These are phyloP conservation scores for Drosophila teissieri DNA, from an alignment of 1,140 invertebrate genomes.

Conservation along the genomic window DNA sequence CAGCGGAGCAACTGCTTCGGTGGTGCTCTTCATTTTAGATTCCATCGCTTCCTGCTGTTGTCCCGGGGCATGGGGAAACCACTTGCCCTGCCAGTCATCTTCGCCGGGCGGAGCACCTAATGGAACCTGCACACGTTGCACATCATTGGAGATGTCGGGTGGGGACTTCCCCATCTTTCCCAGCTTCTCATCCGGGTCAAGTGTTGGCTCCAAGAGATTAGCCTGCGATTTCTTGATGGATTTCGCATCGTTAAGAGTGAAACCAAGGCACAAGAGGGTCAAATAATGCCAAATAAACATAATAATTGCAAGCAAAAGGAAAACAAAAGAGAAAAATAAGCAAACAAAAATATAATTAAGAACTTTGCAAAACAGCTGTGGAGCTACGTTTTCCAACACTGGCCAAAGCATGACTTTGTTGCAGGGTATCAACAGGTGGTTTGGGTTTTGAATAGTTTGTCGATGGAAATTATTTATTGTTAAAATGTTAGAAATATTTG, in stretches of 20 bases:
- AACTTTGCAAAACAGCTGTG: constrained; percentile 54
- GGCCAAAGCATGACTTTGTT: constrained; percentile 3
- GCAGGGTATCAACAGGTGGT: constrained; percentile 19
- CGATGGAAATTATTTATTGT: neutral
- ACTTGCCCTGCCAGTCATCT: constrained; percentile 16
- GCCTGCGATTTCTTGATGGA: constrained; percentile 64
- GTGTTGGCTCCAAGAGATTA: constrained; percentile 27
- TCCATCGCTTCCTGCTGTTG: constrained; percentile 9
- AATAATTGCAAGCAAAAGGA: constrained; percentile 42
- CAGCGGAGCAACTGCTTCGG: neutral
- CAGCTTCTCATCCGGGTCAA: constrained; percentile 31
- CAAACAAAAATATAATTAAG: constrained; percentile 45
- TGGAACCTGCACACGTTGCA: constrained; percentile 39
- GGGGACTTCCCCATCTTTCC: constrained; percentile 41
- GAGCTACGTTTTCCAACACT: constrained; percentile 52
- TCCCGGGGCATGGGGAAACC: constrained; percentile 60
- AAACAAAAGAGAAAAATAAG: constrained; percentile 51
- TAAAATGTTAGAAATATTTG: neutral
- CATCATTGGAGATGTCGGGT: constrained; percentile 9
- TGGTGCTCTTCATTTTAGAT: neutral
- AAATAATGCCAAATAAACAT: constrained; percentile 19
- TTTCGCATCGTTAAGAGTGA: constrained; percentile 37
- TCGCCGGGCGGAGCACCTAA: constrained; percentile 11
- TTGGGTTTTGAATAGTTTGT: neutral
- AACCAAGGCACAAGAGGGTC: constrained; percentile 21